A percentile compares a stretch with the other conserved stretches of the same genome.
phyloP scores from a whole-genome alignment of 2,113 vertebrate genomes.

The Pristiophorus japonicus region DNA sequence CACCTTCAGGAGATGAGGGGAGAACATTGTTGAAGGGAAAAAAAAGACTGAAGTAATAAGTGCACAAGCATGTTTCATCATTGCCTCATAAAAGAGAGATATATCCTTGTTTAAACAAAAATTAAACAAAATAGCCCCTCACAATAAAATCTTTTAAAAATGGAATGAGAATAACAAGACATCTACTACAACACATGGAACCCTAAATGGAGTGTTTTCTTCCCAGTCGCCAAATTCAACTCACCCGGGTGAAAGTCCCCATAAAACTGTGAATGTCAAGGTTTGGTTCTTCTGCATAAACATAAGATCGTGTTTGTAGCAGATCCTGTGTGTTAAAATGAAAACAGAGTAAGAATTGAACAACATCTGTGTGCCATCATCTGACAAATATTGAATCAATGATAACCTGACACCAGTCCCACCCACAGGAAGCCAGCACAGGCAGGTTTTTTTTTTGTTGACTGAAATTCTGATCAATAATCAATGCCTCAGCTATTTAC shows the following conservation, averaged over 20 bases:
- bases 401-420: background rate
- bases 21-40: background rate
- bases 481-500: background rate
- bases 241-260: constrained; percentile 90
- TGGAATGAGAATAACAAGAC: background rate
- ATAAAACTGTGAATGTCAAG: constrained; percentile 96
- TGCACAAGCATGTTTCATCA: background rate
- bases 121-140: background rate
- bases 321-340: constrained; percentile 66
- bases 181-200: background rate
- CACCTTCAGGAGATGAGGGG: background rate
- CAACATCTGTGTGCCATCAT: background rate
- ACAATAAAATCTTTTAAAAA: background rate
- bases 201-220: background rate
- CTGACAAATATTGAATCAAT: background rate
- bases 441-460: background rate
- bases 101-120: background rate
- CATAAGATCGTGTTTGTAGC: constrained; percentile 79
- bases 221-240: constrained; percentile 43
- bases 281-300: constrained; percentile 92
- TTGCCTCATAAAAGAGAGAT: background rate
- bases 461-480: background rate
- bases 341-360: background rate
- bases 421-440: background rate
- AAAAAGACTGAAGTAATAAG: background rate